Percentiles rank a stretch among this genome's conserved stretches.
phyloP scores from a whole-genome alignment of 2,888 invertebrate species.

The Prosopocoilus inquinatus region DNA sequence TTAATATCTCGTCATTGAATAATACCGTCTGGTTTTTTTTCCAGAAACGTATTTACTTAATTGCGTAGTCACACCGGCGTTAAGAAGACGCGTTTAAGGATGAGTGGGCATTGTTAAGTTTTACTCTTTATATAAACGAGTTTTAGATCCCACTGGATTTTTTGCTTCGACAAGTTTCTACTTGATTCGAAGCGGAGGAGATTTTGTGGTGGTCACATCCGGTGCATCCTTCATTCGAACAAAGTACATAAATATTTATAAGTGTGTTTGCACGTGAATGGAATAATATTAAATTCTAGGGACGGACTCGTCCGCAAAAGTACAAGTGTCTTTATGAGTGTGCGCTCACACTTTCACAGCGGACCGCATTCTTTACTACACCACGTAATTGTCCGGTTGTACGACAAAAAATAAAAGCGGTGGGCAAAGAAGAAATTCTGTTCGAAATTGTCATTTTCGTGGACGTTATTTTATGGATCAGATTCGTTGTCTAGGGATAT shows the following conservation, averaged over 20 bases:
- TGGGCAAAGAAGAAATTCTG: too few species aligned
- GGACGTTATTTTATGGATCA: too few species aligned
- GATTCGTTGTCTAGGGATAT: too few species aligned
- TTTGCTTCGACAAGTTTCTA: conserved; percentile 17
- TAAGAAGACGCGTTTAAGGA: too few species aligned
- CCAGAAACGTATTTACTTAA: too few species aligned
- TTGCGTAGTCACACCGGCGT: too few species aligned
- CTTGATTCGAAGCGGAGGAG: conserved; percentile 9
- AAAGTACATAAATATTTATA: conserved; percentile 34
- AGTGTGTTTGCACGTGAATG: conserved; percentile 20
- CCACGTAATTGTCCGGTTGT: too few species aligned
- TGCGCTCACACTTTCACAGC: not conserved
- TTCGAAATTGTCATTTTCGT: too few species aligned
- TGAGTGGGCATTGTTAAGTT: conserved; percentile 12
- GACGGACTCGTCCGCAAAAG: not conserved
- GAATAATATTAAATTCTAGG: conserved; percentile 21
- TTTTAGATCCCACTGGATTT: conserved; percentile 14
- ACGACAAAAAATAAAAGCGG: too few species aligned
- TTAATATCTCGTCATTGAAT: too few species aligned
- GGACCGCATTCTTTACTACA: too few species aligned
- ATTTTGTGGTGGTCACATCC: conserved; percentile 26
- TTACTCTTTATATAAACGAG: conserved; percentile 19
- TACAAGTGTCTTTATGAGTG: not conserved
- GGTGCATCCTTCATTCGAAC: conserved; percentile 29
- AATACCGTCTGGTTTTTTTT: too few species aligned